Evolutionary conservation across 2,797 vertebrate species (phyloP), one percentile per base, ranked within the genome.

Genomic region (Chrysocyon brachyurus): DNA sequence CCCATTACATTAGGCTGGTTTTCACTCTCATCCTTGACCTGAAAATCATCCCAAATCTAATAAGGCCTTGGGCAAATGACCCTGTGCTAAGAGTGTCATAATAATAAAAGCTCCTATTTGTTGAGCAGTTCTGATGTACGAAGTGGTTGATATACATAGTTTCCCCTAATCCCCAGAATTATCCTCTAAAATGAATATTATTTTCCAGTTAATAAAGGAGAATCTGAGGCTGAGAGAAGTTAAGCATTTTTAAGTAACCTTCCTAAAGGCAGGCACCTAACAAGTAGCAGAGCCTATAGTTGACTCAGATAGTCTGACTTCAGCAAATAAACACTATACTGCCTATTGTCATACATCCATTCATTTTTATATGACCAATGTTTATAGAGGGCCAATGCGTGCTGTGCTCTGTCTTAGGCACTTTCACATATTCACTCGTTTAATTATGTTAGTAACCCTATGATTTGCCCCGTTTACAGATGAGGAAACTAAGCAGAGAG

Each of bases 91-190:
- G 17, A 88, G 24, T 33, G 3, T 31, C 26, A 28, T 56, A 28
- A 87, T 54, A 70, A 94, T 86, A 49, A 90, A 90, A 66, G 19
- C 22, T 85, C 11, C 0, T n/a, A 40, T 59, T 93, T 86, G 3
- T 40, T 68, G 52, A 72, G 16, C 46, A 54, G 28, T 46, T 97
- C 70, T 24, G 40, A 6, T 36, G 70, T 81, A 4, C 26, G 15
- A 96, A 75, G 3, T 1, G 49, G 33, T 78, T 94, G 59, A 68
- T 12, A 78, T 52, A 78, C 17, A 73, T 88, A 16, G 36, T 87
- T 92, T 66, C 82, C 19, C 64, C 59, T 56, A 87, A 91, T 68
- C 6, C 33, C 92, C 56, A 95, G 26, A 93, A 82, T 77, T 59
- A 84, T 11, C 68, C 36, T 57, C 68, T 73, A 52, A 92, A 49